Evolutionary conservation across 1,140 invertebrate genomes (phyloP).

Genomic region (Hypothenemus hampei): DNA sequence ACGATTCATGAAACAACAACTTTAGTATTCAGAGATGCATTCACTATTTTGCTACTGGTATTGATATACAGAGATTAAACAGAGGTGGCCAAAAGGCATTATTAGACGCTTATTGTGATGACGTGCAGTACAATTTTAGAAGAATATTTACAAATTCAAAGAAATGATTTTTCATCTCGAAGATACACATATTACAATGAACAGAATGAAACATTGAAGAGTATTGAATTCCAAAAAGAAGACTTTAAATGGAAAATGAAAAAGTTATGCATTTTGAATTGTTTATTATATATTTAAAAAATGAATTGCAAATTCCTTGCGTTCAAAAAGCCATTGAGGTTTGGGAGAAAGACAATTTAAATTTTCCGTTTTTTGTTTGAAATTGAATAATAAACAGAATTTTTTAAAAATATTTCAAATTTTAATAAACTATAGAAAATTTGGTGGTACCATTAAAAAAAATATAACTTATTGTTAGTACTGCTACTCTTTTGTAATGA

Average conservation of each 20-base stretch:
- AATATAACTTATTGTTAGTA: too few relatives aligned
- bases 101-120: slow-evolving; percentile 51
- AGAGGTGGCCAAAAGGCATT: slow-evolving; percentile 16
- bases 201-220: slow-evolving; percentile 37
- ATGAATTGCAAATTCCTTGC: slow-evolving; percentile 41
- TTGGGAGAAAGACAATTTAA: slow-evolving; percentile 24
- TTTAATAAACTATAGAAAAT: too few relatives aligned
- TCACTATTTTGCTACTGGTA: slow-evolving; percentile 31
- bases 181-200: slow-evolving; percentile 66
- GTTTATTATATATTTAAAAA: background rate
- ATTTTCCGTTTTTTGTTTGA: too few relatives aligned
- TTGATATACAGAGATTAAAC: slow-evolving; percentile 18
- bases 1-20: slow-evolving; percentile 53
- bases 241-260: slow-evolving; percentile 44
- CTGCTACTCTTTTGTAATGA: too few relatives aligned
- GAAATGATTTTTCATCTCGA: slow-evolving; percentile 71
- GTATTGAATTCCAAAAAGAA: slow-evolving; percentile 44
- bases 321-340: slow-evolving; percentile 38
- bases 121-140: slow-evolving; percentile 71
- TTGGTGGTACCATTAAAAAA: too few relatives aligned
- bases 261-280: too few relatives aligned
- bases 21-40: slow-evolving; percentile 77
- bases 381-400: too few relatives aligned
- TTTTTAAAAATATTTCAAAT: too few relatives aligned
- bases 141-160: slow-evolving; percentile 77